Evolutionary conservation across 2,888 invertebrate species (phyloP), one percentile per base, ranked within the genome.

Genomic region (Cryptophagus acutangulus): DNA sequence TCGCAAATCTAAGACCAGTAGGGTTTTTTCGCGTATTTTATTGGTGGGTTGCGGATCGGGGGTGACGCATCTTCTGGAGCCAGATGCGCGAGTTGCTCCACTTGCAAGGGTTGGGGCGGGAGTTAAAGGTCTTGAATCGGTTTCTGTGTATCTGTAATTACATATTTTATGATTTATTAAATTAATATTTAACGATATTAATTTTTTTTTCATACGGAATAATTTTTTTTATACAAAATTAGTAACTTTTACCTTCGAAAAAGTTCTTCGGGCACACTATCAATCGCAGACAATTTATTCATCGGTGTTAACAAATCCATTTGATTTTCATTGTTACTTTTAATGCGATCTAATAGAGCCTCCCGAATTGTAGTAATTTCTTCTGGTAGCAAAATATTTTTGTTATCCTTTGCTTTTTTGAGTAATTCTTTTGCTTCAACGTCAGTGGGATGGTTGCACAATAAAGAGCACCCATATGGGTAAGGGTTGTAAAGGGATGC

Each of bases 371-470:
- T 65, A 25, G 64, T 65, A 6, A 69, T 60, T 51, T 71, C 70
- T 41, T 68, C 66, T 8, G 65, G 58, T 33, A 65, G 40, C 1
- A 69, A 45, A 12, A 65, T 30, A 36, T 63, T 61, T 53, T 61
- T 65, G 40, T 78, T 74, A 41, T 82, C 81, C 63, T 85, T 87
- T 1, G 82, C 80, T 42, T 79, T 75, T 60, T 77, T 81, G 1
- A 88, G 78, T 35, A 81, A 76, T 58, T 84, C 79, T 62, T 79
- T 84, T 0, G 83, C 80, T 33, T 81, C 82, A 13, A 71, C 75
- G 41, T 87, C 85, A 1, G 86, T 82, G 0, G 89, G 89, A 67
- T 90, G 89, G 65, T 89, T 89, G 70, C 89, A 89, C 5, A 89
- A 73, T 4, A 89, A 80, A 0, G 89, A 89, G 62, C 89, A 90